These are phyloP conservation scores for Apteryx owenii DNA, from an alignment of 2,113 vertebrate species.

Conservation along the genomic window DNA sequence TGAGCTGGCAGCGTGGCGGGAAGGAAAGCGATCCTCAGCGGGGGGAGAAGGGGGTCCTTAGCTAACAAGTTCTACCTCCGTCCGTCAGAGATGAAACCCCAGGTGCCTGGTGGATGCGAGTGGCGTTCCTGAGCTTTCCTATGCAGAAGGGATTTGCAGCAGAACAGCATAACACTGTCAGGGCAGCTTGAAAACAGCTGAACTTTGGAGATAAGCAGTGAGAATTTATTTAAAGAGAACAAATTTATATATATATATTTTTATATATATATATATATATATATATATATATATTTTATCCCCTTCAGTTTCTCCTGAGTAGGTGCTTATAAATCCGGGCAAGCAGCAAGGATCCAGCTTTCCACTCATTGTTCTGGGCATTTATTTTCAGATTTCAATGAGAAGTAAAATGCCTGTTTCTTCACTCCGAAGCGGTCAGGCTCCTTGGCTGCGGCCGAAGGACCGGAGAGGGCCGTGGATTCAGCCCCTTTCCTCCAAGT, in stretches of 20 bases:
- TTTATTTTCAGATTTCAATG: slow-evolving; percentile 6
- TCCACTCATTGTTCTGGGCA: background rate
- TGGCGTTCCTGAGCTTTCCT: slow-evolving; percentile 5
- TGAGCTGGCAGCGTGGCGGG: slow-evolving; percentile 19
- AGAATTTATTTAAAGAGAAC: slow-evolving; percentile 28
- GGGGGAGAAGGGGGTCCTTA: background rate
- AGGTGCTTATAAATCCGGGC: background rate
- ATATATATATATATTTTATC: background rate
- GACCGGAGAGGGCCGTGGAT: fast-evolving
- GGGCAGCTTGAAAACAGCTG: slow-evolving; percentile 61
- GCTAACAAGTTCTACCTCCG: background rate
- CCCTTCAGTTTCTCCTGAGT: background rate
- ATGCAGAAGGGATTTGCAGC: background rate
- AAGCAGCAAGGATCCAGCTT: background rate
- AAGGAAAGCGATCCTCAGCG: background rate
- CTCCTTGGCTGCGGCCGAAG: fast-evolving
- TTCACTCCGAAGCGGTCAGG: background rate
- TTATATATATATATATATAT: background rate
- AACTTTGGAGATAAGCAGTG: slow-evolving; percentile 56
- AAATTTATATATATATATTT: background rate
- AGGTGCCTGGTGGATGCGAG: background rate
- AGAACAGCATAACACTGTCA: background rate
- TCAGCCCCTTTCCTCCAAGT: background rate
- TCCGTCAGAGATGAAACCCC: background rate
- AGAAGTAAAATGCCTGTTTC: background rate